phyloP scores from a whole-genome alignment of 1,140 invertebrate species.

The Hylaeus anthracinus region DNA sequence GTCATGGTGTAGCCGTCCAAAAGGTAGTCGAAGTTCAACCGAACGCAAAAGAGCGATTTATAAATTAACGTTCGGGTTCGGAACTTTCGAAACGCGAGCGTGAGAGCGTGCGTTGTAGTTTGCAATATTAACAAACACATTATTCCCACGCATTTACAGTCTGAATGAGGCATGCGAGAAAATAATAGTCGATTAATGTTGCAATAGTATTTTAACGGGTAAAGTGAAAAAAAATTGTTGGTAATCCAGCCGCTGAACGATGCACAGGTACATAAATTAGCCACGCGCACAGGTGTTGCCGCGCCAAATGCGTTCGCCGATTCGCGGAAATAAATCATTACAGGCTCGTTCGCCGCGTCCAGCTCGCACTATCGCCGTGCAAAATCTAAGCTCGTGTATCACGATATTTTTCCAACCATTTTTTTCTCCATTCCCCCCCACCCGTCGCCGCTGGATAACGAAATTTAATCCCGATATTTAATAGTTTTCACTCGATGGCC shows the following conservation, averaged over 20 bases:
- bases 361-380: constrained; percentile 4
- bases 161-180: background rate
- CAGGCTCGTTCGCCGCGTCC: constrained; percentile 8
- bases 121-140: background rate
- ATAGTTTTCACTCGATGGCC: background rate
- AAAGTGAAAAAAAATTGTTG: background rate
- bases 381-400: constrained; percentile 34
- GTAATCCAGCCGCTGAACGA: constrained; percentile 30
- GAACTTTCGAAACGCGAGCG: constrained; percentile 13
- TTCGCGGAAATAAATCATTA: constrained; percentile 48
- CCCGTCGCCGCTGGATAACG: background rate
- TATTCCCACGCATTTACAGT: constrained; percentile 2
- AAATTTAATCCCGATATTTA: background rate
- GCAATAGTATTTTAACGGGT: constrained; percentile 13
- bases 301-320: constrained; percentile 37
- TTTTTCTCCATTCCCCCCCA: background rate
- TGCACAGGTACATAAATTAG: constrained; percentile 36
- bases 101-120: background rate
- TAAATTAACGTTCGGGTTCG: background rate
- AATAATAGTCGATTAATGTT: constrained; percentile 27
- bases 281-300: constrained; percentile 32
- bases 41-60: background rate
- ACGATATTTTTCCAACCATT: constrained; percentile 21
- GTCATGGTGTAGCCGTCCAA: no score
- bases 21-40: background rate